Evolutionary conservation across 2,888 invertebrate genomes (phyloP).

Genomic region (Acleris sparsana): DNA sequence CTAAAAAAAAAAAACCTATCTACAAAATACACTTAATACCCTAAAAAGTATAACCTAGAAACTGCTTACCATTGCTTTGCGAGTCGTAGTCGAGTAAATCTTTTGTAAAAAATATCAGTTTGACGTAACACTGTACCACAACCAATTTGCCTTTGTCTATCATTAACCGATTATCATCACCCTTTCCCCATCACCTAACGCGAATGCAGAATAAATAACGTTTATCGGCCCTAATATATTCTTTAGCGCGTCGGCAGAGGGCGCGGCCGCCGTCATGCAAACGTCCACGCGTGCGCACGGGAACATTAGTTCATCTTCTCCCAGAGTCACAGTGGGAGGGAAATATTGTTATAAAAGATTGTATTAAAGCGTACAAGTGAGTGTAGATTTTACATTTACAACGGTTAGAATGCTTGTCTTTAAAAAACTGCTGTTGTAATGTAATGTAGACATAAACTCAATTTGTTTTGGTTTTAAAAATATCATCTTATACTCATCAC

Average conservation of each 20-base stretch:
- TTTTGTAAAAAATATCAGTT: not conserved
- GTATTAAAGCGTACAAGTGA: too few relatives aligned
- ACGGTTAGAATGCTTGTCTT: too few relatives aligned
- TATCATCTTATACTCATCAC: too few relatives aligned
- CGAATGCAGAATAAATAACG: conserved; percentile 9
- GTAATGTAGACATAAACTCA: too few relatives aligned
- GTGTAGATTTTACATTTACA: too few relatives aligned
- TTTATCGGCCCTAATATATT: conserved; percentile 62
- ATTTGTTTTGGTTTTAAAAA: too few relatives aligned
- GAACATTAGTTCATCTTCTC: conserved; percentile 50
- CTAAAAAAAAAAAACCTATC: too few relatives aligned
- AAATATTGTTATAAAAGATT: not conserved
- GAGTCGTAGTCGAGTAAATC: too few relatives aligned
- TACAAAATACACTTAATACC: too few relatives aligned
- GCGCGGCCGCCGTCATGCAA: conserved; percentile 58
- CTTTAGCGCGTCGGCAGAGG: conserved; percentile 63
- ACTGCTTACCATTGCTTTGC: too few relatives aligned
- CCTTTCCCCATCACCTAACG: not conserved
- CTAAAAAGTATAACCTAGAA: too few relatives aligned
- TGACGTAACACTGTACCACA: not conserved
- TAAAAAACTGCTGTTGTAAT: too few relatives aligned
- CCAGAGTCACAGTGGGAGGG: conserved; percentile 44
- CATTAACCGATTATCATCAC: not conserved
- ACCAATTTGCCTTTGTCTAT: not conserved
- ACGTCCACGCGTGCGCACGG: conserved; percentile 56